Evolutionary conservation across 2,888 invertebrate genomes (phyloP).

Genomic region (Adineta ricciae): DNA sequence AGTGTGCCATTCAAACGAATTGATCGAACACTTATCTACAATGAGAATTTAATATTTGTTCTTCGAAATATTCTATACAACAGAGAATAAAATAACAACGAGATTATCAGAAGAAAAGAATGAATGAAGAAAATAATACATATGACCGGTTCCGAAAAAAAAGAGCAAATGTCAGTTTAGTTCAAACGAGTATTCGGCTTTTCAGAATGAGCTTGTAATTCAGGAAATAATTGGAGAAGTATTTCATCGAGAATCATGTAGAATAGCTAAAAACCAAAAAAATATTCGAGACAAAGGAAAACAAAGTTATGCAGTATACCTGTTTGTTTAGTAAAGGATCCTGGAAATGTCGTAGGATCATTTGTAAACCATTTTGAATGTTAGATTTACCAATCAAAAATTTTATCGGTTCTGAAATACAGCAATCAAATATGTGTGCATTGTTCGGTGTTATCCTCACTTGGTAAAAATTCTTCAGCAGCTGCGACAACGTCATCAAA

Average conservation of each 20-base stretch:
- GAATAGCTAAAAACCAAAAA: background rate
- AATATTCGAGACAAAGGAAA: background rate
- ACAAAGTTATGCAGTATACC: background rate
- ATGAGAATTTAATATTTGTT: background rate
- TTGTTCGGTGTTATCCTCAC: too few species aligned
- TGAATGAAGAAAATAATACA: background rate
- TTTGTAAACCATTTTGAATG: conserved; percentile 17
- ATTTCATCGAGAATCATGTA: conserved; percentile 18
- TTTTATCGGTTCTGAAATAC: background rate
- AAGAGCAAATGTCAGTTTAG: background rate
- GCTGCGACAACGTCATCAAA: conserved; percentile 13
- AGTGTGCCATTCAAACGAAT: background rate
- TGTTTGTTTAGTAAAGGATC: conserved; percentile 11
- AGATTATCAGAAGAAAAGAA: background rate
- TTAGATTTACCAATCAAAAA: background rate
- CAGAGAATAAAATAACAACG: background rate
- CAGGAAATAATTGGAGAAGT: background rate
- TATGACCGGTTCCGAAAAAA: background rate
- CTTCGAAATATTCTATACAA: background rate
- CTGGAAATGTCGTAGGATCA: background rate
- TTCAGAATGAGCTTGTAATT: conserved; percentile 3
- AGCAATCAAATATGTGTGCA: background rate
- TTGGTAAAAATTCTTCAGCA: background rate
- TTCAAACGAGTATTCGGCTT: background rate
- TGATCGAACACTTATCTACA: background rate